Conservation (phyloP, 2,113 vertebrate genomes). For the Entomyzon cyanotis region DNA sequence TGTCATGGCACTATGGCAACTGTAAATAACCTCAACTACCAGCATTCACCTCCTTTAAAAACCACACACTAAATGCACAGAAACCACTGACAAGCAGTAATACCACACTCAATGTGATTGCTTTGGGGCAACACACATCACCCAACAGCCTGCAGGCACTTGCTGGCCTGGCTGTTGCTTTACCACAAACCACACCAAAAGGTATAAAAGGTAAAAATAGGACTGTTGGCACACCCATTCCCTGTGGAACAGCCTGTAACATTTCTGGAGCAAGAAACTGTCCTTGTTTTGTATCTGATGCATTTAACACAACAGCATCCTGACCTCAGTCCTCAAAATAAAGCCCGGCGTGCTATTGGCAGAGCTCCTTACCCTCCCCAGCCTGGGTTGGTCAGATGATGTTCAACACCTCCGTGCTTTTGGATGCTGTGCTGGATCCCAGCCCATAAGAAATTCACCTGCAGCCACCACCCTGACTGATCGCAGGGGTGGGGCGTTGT, state of each 20-base stretch:
- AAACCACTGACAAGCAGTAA: background rate
- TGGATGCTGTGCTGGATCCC: fast-evolving
- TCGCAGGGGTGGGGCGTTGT: fast-evolving
- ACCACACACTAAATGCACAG: background rate
- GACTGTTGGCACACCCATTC: background rate
- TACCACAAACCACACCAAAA: background rate
- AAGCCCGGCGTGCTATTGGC: fast-evolving
- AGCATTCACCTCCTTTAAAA: background rate
- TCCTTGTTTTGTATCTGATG: background rate
- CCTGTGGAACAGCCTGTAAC: background rate
- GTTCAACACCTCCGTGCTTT: fast-evolving
- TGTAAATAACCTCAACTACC: background rate
- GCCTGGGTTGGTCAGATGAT: background rate
- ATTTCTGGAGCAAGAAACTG: background rate
- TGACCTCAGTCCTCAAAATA: background rate
- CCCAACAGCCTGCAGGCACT: background rate
- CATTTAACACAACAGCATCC: background rate
- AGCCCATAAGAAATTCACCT: background rate
- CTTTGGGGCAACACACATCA: background rate
- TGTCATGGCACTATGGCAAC: background rate
- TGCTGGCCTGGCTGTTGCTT: background rate
- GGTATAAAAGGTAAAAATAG: background rate
- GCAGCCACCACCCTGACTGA: background rate
- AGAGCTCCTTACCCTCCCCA: background rate
- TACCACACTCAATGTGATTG: fast-evolving